Base-by-base conservation (phyloP, 2,113 vertebrate species). In the Hirundichthys speculiger region DNA sequence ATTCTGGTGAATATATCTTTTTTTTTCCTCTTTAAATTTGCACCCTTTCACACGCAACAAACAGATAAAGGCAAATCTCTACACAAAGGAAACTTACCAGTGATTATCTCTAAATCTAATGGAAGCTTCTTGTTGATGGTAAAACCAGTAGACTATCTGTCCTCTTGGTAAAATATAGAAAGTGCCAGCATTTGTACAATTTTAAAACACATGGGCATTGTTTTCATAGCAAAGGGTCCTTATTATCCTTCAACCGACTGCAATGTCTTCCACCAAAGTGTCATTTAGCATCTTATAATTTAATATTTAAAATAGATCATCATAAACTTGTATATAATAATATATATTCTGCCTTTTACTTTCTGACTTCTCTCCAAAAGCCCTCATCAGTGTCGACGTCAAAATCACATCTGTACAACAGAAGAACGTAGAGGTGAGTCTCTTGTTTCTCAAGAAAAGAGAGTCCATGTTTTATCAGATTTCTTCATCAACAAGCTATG, bases 231-330 rank as follows among this genome's bases (percentile, higher is more conserved):
- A 34, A 14, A 18, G 1, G 16, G 14, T 34, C 41, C 13, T 53
- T 46, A 56, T 16, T 12, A 69, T 49, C 52, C 27, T 66, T 60
- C 21, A 19, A 57, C 39, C 49, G 27, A 48, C 13, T 53, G 25
- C 60, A 77, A 49, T 38, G 50, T 64, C 62, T 41, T 62, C 3
- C 59, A 51, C 45, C 69, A 70, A 66, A 55, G 58, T 55, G 21
- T 49, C 69, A 58, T 67, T 74, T 20, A 24, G 39, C 61, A 81
- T 73, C 24, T 77, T 75, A 61, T 68, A 52, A 66, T 64, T 64
- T 71, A 45, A 70, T 77, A 87, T 81, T 54, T 81, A 86, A 89
- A 89, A 88, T 86, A 89, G 49, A 82, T 69, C 49, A 63, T 71
- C 74, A 75, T 53, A 77, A 77, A 66, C 49, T 45, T 49, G 69